Conservation (phyloP, 2,888 invertebrate species). For the Fragum sueziense region DNA sequence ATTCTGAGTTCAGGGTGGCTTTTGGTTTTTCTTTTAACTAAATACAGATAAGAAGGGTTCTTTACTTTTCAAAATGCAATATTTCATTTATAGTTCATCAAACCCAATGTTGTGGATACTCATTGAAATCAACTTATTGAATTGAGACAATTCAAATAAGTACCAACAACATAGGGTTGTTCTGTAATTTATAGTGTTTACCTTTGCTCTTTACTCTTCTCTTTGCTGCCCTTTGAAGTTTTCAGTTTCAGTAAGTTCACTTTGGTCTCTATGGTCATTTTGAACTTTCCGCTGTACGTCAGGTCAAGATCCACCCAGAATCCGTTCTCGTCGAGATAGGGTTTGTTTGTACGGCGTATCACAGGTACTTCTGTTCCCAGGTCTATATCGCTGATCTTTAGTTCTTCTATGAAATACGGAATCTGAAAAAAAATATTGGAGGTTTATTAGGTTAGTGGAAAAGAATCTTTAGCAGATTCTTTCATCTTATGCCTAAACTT, state of each 20-base stretch:
- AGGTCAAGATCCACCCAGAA: slow-evolving; percentile 94
- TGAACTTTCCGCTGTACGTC: slow-evolving; percentile 88
- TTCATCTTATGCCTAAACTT: no score
- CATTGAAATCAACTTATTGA: no score
- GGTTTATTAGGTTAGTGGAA: no score
- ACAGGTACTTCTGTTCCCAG: slow-evolving; percentile 85
- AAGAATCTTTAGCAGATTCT: no score
- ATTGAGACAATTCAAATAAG: no score
- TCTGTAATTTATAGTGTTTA: not conserved
- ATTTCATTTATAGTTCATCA: no score
- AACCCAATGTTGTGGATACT: not conserved
- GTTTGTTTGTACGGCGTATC: slow-evolving; percentile 82
- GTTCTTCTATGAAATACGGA: slow-evolving; percentile 94
- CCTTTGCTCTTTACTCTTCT: slow-evolving; percentile 32
- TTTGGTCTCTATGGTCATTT: slow-evolving; percentile 93
- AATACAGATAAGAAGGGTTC: no score
- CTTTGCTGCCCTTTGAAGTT: slow-evolving; percentile 24
- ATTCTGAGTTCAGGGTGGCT: no score
- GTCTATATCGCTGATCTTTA: slow-evolving; percentile 89
- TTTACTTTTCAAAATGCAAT: no score
- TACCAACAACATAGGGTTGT: no score
- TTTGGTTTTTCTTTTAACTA: no score
- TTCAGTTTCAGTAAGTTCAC: slow-evolving; percentile 90
- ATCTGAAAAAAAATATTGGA: slow-evolving; percentile 81
- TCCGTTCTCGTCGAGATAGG: slow-evolving; percentile 90